Base-by-base conservation (phyloP, 2,888 invertebrate genomes). In the Maniola hyperantus region DNA sequence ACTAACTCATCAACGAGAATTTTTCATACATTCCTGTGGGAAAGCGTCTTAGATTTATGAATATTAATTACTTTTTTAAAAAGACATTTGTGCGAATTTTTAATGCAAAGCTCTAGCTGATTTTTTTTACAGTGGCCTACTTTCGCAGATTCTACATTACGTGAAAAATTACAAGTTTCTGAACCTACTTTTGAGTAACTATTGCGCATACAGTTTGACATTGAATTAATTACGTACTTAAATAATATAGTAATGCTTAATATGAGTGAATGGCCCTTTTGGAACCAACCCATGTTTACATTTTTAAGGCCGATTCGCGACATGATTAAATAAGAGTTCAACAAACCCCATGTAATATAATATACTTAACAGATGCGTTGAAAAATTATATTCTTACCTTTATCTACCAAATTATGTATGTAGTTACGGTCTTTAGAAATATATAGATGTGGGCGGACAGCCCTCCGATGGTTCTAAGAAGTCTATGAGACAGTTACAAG, bases 371-470 rank as follows among this genome's bases (percentile, higher is more conserved):
- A 26, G 26, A 26, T 2, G 26, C 39, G 8, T 39, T 39, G 11
- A 10, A 39, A 39, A 39, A 10, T 8, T 10, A 39, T 39, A 8
- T 39, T 39, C 10, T 39, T 39, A 20, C 13, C 13, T 26, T 53
- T 26, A 10, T 53, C 33, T 53, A 13, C 13, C 26, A 26, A 34
- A 34, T 18, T n/a, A 55, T 7, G 42, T 7, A n/a, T 5, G 5
- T 6, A 10, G 5, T 15, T n/a, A 15, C 15, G 26, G 8, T 6
- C 13, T 46, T 44, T n/a, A 44, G 44, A 39, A 55, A 58, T 39
- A 44, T 46, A 11, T 46, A 54, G 13, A n/a, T 50, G 77, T 77
- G 76, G 77, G 77, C 71, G 75, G 73, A 76, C 74, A 58, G 65
- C 72, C 61, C 46, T 44, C 55, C 58, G 69, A 48, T 65, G 72